These are phyloP conservation scores for Hipposideros armiger DNA, from an alignment of 2,113 vertebrate species.

Conservation along the genomic window DNA sequence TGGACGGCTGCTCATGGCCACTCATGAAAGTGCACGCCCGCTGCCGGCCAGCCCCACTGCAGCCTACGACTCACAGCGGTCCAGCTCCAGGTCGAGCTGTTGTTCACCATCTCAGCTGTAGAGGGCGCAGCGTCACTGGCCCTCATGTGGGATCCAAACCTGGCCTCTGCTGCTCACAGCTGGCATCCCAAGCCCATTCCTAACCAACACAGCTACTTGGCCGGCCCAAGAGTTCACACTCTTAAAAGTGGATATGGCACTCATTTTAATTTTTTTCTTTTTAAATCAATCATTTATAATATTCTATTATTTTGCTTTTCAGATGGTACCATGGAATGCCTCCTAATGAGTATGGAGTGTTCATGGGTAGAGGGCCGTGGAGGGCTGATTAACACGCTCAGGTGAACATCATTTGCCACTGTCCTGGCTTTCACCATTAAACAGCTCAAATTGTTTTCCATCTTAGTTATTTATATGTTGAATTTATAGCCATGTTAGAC, in stretches of 20 bases:
- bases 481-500: background rate
- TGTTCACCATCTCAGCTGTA: too few species aligned
- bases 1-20: too few species aligned
- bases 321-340: background rate
- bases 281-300: background rate
- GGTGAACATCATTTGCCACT: background rate
- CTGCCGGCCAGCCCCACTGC: too few species aligned
- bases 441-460: background rate
- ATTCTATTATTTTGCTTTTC: background rate
- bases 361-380: background rate
- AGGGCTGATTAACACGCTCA: background rate
- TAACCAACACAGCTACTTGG: too few species aligned
- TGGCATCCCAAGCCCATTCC: too few species aligned
- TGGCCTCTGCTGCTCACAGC: too few species aligned
- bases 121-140: too few species aligned
- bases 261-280: background rate
- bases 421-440: background rate
- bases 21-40: too few species aligned
- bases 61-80: too few species aligned
- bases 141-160: too few species aligned
- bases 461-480: background rate
- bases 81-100: too few species aligned
- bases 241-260: background rate
- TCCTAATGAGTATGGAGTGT: background rate
- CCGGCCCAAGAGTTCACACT: background rate